phyloP scores from a whole-genome alignment of 2,797 vertebrate genomes.

The Rousettus madagascariensis region DNA sequence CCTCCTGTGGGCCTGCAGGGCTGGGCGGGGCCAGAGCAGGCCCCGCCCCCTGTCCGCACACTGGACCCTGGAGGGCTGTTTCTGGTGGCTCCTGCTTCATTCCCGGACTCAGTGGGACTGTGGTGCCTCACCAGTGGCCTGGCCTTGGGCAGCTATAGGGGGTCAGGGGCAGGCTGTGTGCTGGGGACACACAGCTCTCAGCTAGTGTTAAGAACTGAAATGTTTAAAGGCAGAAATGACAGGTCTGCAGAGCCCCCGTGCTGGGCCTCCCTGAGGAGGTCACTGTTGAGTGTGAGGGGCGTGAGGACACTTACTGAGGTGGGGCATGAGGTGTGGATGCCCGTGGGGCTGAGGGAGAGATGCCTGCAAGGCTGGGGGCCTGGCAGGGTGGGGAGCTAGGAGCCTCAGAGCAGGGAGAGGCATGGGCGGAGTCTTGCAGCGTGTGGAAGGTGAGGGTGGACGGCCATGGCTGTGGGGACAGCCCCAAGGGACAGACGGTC shows the following conservation, averaged over 20 bases:
- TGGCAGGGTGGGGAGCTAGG: neutral
- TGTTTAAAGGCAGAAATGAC: neutral
- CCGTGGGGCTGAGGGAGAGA: neutral
- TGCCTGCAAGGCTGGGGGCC: neutral
- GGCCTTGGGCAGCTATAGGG: neutral
- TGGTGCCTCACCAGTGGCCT: neutral
- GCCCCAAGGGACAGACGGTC: neutral
- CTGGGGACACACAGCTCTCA: neutral
- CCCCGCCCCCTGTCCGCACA: neutral
- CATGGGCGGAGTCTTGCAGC: neutral
- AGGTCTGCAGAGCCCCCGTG: neutral
- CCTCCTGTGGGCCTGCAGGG: accelerated
- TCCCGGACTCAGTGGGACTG: neutral
- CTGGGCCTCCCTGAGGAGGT: neutral
- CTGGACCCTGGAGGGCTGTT: neutral
- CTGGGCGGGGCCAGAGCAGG: neutral
- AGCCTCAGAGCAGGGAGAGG: too few relatives aligned
- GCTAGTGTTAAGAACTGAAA: too few relatives aligned
- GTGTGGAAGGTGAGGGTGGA: neutral
- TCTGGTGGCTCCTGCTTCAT: too few relatives aligned
- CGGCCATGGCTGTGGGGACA: neutral
- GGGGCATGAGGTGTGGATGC: neutral
- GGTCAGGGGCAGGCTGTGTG: neutral
- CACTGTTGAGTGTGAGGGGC: neutral
- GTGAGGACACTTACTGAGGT: neutral